Evolutionary conservation across 2,888 invertebrate genomes (phyloP), one percentile per base, ranked within the genome.

Genomic region (Tachina lurida): DNA sequence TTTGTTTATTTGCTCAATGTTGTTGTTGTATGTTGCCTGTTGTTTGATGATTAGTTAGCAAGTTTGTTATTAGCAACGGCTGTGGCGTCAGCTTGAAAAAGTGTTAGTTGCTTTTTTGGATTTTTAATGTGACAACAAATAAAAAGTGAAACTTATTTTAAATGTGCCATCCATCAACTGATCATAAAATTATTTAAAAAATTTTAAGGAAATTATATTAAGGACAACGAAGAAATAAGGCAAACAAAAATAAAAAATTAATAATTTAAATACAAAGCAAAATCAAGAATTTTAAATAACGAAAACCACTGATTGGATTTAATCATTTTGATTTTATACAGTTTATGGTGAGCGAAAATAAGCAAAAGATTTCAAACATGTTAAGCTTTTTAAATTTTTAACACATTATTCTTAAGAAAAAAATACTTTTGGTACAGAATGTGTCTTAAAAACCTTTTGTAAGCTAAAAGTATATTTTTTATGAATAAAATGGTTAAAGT

Each of bases 301-400:
- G 41, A 56, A 22, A 54, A 19, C 12, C 62, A 17, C 65, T 49
- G 58, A 65, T 58, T 71, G 82, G 76, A 77, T 71, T 65, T 31
- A 58, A 58, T 65, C 1, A 31, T 87, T 88, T 77, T 74, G 19
- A 19, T 70, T 73, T 68, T 68, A 68, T 41, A 80, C 52, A 86
- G 87, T 88, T 87, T 87, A 89, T 89, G 90, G 90, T 75, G 89
- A 89, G 68, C 12, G 58, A 79, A 10, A 19, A 63, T n/a, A 56
- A 56, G 10, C 1, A 3, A n/a, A 31, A 15, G 12, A 15, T 22
- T 10, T 17, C 19, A 47, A 41, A 41, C 31, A 31, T 31, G 31
- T 31, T 31, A 31, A 31, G 7, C 31, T 31, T 31, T 31, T 31
- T 31, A 31, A 7, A 31, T 31, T 31, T 31, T 31, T 31, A 31